Conservation (phyloP, 1,140 invertebrate genomes). For the Pinna nobilis region DNA sequence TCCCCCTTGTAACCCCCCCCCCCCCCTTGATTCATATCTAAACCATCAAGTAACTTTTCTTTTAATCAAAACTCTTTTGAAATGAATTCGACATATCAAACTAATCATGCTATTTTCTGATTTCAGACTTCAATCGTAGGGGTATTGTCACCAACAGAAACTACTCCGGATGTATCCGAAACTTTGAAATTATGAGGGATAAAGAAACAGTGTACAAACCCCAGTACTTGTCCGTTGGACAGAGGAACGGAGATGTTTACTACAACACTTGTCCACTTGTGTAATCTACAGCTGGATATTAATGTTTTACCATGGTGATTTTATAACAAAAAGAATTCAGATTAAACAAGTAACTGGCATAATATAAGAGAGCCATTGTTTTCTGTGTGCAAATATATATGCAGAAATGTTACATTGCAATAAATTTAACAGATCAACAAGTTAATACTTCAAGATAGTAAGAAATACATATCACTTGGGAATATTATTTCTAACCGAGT, state of each 20-base stretch:
- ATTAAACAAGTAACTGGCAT: too few relatives aligned
- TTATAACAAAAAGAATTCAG: background rate
- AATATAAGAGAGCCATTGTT: background rate
- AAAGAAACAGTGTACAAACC: conserved; percentile 13
- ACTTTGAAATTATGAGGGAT: conserved; percentile 60
- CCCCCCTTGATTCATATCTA: too few relatives aligned
- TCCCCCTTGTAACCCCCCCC: too few relatives aligned
- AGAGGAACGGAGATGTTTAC: conserved; percentile 51
- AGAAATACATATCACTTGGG: too few relatives aligned
- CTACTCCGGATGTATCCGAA: conserved; percentile 87
- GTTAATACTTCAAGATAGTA: too few relatives aligned
- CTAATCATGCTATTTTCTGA: background rate
- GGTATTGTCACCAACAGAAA: conserved; percentile 80
- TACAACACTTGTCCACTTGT: conserved; percentile 57
- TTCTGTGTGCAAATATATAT: background rate
- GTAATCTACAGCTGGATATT: conserved; percentile 55
- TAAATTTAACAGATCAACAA: too few relatives aligned
- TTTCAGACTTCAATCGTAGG: conserved; percentile 67
- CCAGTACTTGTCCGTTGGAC: conserved; percentile 52
- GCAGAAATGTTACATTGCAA: too few relatives aligned
- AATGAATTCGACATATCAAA: background rate
- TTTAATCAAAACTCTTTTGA: background rate
- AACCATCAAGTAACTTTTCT: too few relatives aligned
- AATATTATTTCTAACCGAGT: too few relatives aligned
- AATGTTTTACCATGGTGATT: conserved; percentile 32